phyloP scores from a whole-genome alignment of 2,113 vertebrate species.

The Phyllostomus hastatus region DNA sequence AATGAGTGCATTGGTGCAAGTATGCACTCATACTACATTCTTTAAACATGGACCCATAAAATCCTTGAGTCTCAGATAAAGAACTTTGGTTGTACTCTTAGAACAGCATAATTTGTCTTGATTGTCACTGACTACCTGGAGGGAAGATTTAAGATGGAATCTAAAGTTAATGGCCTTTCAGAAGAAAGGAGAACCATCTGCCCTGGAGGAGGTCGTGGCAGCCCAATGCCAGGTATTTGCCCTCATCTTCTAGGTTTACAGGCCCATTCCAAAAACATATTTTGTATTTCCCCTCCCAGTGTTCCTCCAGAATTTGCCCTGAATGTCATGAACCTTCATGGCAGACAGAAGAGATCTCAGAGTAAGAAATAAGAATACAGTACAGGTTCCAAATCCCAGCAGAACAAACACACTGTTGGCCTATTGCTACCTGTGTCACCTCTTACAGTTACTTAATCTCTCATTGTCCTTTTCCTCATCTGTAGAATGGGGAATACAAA shows the following conservation, averaged over 20 bases:
- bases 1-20: not conserved
- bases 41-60: not conserved
- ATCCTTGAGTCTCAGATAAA: not conserved
- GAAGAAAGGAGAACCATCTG: not conserved
- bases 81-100: not conserved
- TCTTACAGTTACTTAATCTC: not conserved
- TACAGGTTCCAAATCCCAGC: not conserved
- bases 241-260: not conserved
- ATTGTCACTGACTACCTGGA: not conserved
- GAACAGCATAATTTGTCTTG: not conserved
- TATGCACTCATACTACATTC: not conserved
- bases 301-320: not conserved
- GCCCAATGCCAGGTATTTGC: not conserved
- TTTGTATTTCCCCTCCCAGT: not conserved
- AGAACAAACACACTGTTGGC: not conserved
- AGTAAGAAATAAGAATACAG: not conserved
- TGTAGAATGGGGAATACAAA: not conserved
- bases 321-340: not conserved
- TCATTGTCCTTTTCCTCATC: not conserved
- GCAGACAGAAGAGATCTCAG: not conserved
- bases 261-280: not conserved
- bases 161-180: not conserved
- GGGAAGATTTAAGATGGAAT: not conserved
- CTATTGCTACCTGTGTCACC: not conserved
- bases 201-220: not conserved